Base-by-base conservation (phyloP, 2,888 invertebrate species). In the Balanococcus diminutus region DNA sequence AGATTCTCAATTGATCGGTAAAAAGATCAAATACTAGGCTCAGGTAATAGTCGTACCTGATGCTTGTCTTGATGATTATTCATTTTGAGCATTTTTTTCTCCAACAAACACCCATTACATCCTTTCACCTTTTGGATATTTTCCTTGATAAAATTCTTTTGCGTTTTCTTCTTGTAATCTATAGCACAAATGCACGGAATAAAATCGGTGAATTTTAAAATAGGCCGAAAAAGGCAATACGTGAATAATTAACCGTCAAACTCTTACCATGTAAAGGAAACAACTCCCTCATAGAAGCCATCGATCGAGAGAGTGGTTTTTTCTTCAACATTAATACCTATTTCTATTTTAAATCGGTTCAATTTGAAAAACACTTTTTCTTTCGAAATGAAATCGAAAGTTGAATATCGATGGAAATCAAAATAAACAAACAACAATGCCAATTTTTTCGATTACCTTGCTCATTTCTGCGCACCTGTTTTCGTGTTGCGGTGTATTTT, bases 81-180 rank as follows among this genome's bases (percentile, higher is more conserved):
- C 1, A 61, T 56, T 83, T 36, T 56, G 1, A 36, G 3, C 36
- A 56, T 51, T 56, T 72, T 32, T 22, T 82, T 86, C 36, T 86
- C 82, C 16, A 61, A 32, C 28, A 72, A 39, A 28, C 86, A 86
- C 11, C 82, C 56, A 72, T 42, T 67, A 19, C 86, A 86, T 42
- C 82, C 86, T 72, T 86, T 86, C 4, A 79, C 86, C 1, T 82
- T 81, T 42, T 31, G 61, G 14, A 86, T 86, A 67, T 86, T 86
- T 25, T 86, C 82, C 25, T 82, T 86, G n/a, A 86, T 67, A 19
- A 86, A 86, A 42, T 86, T 86, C 61, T 79, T 56, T 31, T 86
- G 67, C 22, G 36, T 19, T 86, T 82, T 82, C 11, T 84, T 82
- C n/a, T 75, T 75, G 19, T 75, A 75, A 32, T 75, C 75, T 75